Evolutionary conservation across 2,797 vertebrate species (phyloP).

Genomic region (Pygocentrus nattereri): DNA sequence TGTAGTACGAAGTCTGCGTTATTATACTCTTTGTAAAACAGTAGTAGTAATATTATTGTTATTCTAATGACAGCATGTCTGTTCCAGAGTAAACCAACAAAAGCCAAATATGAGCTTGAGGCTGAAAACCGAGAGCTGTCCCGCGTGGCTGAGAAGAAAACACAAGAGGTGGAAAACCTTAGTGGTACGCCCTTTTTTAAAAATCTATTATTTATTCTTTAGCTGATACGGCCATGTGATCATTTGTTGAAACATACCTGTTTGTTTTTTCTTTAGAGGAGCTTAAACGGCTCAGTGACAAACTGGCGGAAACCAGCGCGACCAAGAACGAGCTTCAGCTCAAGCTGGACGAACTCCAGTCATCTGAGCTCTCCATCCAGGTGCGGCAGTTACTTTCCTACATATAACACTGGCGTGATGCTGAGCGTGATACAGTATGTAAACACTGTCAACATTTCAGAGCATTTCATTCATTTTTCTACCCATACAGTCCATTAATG

Average conservation of each 20-base stretch:
- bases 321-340: slow-evolving; percentile 91
- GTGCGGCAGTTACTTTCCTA: slow-evolving; percentile 65
- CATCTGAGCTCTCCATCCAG: slow-evolving; percentile 90
- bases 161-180: slow-evolving; percentile 91
- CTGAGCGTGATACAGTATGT: too few species aligned
- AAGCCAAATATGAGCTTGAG: slow-evolving; percentile 93
- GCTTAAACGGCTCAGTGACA: slow-evolving; percentile 89
- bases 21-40: too few species aligned
- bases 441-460: too few species aligned
- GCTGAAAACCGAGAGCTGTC: slow-evolving; percentile 93
- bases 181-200: slow-evolving; percentile 78
- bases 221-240: background rate
- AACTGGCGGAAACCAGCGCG: slow-evolving; percentile 87
- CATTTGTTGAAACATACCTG: background rate
- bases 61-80: background rate
- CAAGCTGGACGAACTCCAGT: slow-evolving; percentile 91
- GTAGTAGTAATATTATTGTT: background rate
- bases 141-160: slow-evolving; percentile 88
- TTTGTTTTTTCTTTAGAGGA: slow-evolving; percentile 81
- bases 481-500: too few species aligned
- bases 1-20: too few species aligned
- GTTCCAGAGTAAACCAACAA: slow-evolving; percentile 82
- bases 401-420: too few species aligned
- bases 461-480: too few species aligned
- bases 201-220: background rate